A percentile compares a stretch with the other conserved stretches of the same genome.
These are phyloP conservation scores for Crotalus tigris DNA, from an alignment of 2,113 vertebrate genomes.

Conservation along the genomic window DNA sequence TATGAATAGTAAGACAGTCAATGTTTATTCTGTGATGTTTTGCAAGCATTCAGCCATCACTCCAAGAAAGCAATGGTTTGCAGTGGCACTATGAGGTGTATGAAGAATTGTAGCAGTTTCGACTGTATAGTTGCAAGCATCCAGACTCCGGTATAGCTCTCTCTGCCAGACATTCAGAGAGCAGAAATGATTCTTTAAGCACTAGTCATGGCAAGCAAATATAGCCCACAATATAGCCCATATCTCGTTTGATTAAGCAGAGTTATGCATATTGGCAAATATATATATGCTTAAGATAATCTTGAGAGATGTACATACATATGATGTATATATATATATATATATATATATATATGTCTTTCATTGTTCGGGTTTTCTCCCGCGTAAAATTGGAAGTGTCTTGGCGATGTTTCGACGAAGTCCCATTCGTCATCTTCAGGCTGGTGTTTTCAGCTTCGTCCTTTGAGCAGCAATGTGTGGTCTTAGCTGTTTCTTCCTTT, in stretches of 20 bases:
- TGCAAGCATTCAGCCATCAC: constrained; percentile 6
- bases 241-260: not conserved
- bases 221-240: no score
- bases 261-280: not conserved
- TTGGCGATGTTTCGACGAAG: no score
- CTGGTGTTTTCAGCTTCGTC: no score
- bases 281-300: not conserved
- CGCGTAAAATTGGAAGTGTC: no score
- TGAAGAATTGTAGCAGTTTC: constrained; percentile 2
- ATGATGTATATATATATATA: no score
- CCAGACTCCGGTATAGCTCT: not conserved
- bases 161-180: not conserved
- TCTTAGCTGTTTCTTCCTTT: no score
- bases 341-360: no score
- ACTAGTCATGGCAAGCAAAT: not conserved
- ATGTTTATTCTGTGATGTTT: constrained; percentile 21
- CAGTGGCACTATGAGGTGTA: not conserved
- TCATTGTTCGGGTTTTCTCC: no score
- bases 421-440: no score
- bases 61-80: not conserved
- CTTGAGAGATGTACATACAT: no score
- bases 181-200: not conserved
- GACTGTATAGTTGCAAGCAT: constrained; percentile 3
- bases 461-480: no score
- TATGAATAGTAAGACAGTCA: not conserved